Conservation (phyloP, 2,797 vertebrate species). For the Rhinella marina region DNA sequence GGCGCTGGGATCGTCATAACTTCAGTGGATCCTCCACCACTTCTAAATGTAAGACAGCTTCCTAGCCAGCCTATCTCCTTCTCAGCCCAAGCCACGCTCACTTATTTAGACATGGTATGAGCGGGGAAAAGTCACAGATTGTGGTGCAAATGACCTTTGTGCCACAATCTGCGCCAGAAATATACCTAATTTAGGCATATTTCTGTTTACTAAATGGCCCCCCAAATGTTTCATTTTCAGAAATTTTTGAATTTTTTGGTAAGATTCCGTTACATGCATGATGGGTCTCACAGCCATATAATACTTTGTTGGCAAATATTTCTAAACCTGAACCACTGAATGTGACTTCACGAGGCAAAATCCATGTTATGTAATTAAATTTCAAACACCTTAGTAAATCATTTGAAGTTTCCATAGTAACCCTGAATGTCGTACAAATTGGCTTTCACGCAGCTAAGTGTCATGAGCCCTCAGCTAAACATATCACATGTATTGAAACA, state of each 20-base stretch:
- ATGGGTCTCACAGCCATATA: not conserved
- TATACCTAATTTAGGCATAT: too few relatives aligned
- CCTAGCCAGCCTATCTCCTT: too few relatives aligned
- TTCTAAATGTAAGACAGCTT: too few relatives aligned
- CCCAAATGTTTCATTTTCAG: not conserved
- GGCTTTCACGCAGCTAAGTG: conserved; percentile 44
- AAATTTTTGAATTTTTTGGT: not conserved
- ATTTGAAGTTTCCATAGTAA: conserved; percentile 50
- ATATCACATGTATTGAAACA: conserved; percentile 44
- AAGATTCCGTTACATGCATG: not conserved
- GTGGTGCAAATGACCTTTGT: too few relatives aligned
- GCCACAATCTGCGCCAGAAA: too few relatives aligned
- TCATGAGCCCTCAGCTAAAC: conserved; percentile 34
- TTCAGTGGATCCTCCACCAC: too few relatives aligned
- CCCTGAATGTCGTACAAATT: conserved; percentile 45
- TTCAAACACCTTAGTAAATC: conserved; percentile 54
- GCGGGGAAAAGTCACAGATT: too few relatives aligned
- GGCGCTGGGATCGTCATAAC: too few relatives aligned
- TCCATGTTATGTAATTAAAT: conserved; percentile 50
- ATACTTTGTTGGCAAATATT: conserved; percentile 24
- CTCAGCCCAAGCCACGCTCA: too few relatives aligned
- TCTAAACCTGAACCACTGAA: not conserved
- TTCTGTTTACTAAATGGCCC: too few relatives aligned
- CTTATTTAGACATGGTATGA: too few relatives aligned
- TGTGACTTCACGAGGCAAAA: conserved; percentile 12